Evolutionary conservation across 2,888 invertebrate genomes (phyloP).

Genomic region (Rhopalosiphum nymphaeae): DNA sequence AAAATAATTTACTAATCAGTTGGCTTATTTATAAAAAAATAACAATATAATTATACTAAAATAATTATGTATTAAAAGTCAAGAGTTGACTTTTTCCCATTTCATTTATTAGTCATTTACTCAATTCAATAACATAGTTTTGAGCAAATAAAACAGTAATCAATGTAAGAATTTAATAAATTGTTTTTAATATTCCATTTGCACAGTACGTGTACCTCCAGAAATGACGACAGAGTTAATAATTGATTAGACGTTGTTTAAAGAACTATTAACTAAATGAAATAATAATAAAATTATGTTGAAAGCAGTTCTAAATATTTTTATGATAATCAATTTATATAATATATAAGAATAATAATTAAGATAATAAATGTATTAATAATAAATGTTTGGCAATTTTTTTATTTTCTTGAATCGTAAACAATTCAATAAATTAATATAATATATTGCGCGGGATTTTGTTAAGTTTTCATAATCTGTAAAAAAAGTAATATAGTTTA

Average conservation of each 20-base stretch:
- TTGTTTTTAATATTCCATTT: constrained; percentile 55
- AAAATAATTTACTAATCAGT: constrained; percentile 26
- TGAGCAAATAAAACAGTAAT: constrained; percentile 53
- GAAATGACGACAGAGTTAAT: constrained; percentile 51
- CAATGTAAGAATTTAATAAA: constrained; percentile 45
- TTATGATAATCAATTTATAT: constrained; percentile 62
- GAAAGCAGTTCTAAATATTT: constrained; percentile 59
- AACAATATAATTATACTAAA: constrained; percentile 44
- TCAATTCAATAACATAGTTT: constrained; percentile 26
- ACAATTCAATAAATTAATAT: constrained; percentile 55
- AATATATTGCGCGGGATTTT: constrained; percentile 56
- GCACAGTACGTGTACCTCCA: constrained; percentile 53
- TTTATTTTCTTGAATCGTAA: constrained; percentile 61
- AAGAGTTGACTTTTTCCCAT: not conserved
- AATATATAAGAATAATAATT: constrained; percentile 64
- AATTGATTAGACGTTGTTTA: constrained; percentile 47
- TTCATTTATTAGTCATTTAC: constrained; percentile 38
- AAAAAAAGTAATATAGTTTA: constrained; percentile 18
- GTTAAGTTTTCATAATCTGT: constrained; percentile 53
- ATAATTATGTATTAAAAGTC: constrained; percentile 29
- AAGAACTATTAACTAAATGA: constrained; percentile 58
- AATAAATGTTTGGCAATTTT: constrained; percentile 63
- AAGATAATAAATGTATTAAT: constrained; percentile 63
- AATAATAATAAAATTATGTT: constrained; percentile 56
- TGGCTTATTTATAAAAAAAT: constrained; percentile 40